Base-by-base conservation (phyloP, 2,888 invertebrate species). In the Heliconius ethilla region DNA sequence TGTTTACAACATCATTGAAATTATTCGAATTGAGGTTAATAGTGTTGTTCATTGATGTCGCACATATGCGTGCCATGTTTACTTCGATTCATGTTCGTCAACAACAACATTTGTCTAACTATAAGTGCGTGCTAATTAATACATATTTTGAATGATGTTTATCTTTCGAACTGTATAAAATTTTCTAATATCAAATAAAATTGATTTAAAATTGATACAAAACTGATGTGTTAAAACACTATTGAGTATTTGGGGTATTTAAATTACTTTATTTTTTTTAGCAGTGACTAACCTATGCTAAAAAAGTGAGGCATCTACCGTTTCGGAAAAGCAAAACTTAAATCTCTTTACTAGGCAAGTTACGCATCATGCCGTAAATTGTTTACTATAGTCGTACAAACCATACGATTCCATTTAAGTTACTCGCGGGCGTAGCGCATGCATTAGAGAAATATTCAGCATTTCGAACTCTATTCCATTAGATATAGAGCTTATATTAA, bases 1-100 rank as follows among this genome's bases (percentile, higher is more conserved):
- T 90, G 89, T 90, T 89, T 89, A 89, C 88, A 88, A 88, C 91
- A 90, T 89, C 89, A 91, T 91, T 91, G 89, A 91, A 91, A 90
- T 90, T 89, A 92, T 91, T 91, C 87, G 88, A 92, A 94, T 91
- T 90, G 91, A 93, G 94, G 93, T 94, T 93, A 93, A 93, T 92
- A 89, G 91, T 90, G 88, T 90, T 88, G 89, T 90, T 89, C 88
- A 89, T 89, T 90, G 88, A 89, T 92, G 94, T 91, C 92, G 88
- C 92, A 92, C 93, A 93, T 90, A 91, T 94, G 93, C 90, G 90
- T 89, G 87, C 91, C 92, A 92, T 93, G 92, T 91, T 92, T 91
- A 91, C 90, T 87, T 87, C 85, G 84, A 86, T 85, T 86, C 86
- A 84, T 87, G 87, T 87, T 90, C 89, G 90, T 89, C 89, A 90